A percentile compares a stretch with the other conserved stretches of the same genome.
Conservation (phyloP, 2,113 vertebrate species). For the Ia io region DNA sequence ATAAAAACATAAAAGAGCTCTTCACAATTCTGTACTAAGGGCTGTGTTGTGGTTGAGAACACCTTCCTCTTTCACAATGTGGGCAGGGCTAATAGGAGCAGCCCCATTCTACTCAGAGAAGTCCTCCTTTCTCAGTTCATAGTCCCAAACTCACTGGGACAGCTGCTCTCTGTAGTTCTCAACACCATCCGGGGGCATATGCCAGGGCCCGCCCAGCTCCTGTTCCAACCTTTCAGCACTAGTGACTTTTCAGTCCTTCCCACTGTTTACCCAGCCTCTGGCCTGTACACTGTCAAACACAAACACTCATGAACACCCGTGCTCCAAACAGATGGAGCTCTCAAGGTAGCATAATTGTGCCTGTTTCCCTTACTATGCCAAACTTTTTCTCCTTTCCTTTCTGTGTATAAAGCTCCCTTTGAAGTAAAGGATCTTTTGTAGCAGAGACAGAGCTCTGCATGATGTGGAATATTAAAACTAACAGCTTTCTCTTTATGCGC, state of each 20-base stretch:
- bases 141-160: not conserved
- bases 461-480: not conserved
- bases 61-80: not conserved
- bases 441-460: not conserved
- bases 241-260: not conserved
- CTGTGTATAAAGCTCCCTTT: not conserved
- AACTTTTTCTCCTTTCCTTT: not conserved
- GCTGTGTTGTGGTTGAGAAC: not conserved
- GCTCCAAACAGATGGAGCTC: not conserved
- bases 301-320: fast-evolving
- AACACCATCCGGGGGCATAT: too few species aligned
- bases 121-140: not conserved
- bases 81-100: not conserved
- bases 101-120: not conserved
- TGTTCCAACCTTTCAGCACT: not conserved
- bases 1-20: not conserved
- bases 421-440: not conserved
- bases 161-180: not conserved
- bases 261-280: fast-evolving
- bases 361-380: not conserved
- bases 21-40: not conserved
- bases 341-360: not conserved
- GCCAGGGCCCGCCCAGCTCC: not conserved
- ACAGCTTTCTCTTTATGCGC: not conserved
- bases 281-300: not conserved